Evolutionary conservation across 2,797 vertebrate species (phyloP), one percentile per base, ranked within the genome.

Genomic region (Menidia menidia): DNA sequence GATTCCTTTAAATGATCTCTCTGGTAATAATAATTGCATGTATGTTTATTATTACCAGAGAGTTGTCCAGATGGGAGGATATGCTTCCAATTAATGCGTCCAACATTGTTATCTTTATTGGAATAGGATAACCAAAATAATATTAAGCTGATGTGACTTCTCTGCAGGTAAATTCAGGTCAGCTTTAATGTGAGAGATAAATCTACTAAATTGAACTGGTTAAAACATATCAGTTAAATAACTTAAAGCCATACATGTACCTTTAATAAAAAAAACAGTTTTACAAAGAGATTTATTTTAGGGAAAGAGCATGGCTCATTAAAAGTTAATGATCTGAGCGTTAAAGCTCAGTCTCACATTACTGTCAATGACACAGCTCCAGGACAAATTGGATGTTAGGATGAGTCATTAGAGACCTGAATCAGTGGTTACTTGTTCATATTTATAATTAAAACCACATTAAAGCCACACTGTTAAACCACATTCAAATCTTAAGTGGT

Each of bases 371-470:
- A 77, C 77, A 80, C 73, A 84, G 70, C 80, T 82, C 52, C 62
- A 56, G 81, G 86, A 76, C 64, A 65, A 57, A 42, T 83, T 61
- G 78, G 41, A 62, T 75, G 74, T 72, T 39, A 55, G 60, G 64
- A 76, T 91, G 80, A 89, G 74, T 90, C 87, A 91, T 71, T 59
- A 73, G 18, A 78, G 68, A 71, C 78, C 68, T 55, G 71, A 68
- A 84, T 81, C 64, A 70, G 48, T 80, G 54, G 55, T 60, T 78
- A 74, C 57, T 73, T 80, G 51, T 73, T 87, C 58, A 44, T 87
- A 86, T 88, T 88, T 88, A 86, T 75, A 77, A 82, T 79, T 61
- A 52, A 80, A 78, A 88, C 57, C 41, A 55, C 81, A 82, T 79
- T 61, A 52, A 80, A 78, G 87, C 57, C 41, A 55, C 81, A 82